A percentile compares a stretch with the other conserved stretches of the same genome.
phyloP scores from a whole-genome alignment of 2,113 vertebrate species.

The Lepus timidus region DNA sequence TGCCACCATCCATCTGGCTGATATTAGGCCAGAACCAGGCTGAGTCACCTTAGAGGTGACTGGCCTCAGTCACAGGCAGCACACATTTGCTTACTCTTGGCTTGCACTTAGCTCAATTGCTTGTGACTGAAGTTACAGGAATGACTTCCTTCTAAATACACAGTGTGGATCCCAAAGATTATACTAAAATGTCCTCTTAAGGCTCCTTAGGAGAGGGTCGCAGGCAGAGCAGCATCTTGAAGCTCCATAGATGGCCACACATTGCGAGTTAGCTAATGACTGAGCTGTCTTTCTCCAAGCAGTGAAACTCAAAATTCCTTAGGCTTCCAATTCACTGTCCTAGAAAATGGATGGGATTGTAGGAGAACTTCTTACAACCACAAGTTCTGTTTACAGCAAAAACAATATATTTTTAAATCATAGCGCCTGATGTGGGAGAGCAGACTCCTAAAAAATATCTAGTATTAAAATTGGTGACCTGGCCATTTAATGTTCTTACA shows the following conservation, averaged over 20 bases:
- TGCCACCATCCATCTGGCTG: not conserved
- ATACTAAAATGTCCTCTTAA: not conserved
- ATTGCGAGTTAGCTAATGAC: not conserved
- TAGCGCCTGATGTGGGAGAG: not conserved
- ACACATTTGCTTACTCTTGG: not conserved
- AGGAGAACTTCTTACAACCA: not conserved
- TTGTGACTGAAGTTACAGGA: not conserved
- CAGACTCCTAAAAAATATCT: not conserved
- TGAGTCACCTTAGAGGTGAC: not conserved
- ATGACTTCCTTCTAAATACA: not conserved
- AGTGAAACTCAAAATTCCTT: not conserved
- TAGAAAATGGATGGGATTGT: not conserved
- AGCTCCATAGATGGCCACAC: not conserved
- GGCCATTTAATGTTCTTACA: not conserved
- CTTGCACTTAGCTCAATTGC: not conserved
- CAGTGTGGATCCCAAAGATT: not conserved
- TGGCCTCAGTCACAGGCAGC: not conserved
- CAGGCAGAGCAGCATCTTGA: not conserved
- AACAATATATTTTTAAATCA: not conserved
- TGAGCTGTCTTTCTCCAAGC: not conserved
- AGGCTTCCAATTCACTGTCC: not conserved
- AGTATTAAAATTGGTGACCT: not conserved
- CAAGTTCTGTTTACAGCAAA: not conserved
- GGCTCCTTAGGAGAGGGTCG: not conserved
- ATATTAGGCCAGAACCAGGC: not conserved